Percentiles rank a stretch among this genome's conserved stretches.
Conservation (phyloP, 2,113 vertebrate genomes). For the Eurypyga helias region DNA sequence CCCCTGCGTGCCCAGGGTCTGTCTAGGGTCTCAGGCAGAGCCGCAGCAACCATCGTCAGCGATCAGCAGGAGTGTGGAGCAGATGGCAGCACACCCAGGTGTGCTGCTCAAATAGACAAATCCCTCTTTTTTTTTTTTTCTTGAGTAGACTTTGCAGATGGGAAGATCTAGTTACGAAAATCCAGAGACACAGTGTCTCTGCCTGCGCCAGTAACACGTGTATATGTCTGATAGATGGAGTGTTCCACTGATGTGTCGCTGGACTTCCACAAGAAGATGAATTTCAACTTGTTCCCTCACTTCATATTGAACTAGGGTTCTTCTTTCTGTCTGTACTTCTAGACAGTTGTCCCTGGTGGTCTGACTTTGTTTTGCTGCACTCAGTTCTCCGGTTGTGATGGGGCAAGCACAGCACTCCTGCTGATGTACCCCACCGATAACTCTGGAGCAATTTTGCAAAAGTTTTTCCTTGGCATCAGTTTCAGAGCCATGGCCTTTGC, state of each 20-base stretch:
- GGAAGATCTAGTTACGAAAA: not conserved
- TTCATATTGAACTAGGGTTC: not conserved
- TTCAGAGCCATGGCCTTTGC: not conserved
- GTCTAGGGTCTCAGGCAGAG: no score
- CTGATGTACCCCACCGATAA: rapidly evolving
- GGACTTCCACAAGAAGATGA: not conserved
- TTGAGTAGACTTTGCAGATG: not conserved
- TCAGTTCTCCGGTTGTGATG: not conserved
- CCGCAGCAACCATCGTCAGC: not conserved
- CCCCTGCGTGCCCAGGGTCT: rapidly evolving
- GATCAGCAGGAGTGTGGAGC: not conserved
- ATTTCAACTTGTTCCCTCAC: not conserved
- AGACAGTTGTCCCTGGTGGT: rapidly evolving
- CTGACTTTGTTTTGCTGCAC: not conserved
- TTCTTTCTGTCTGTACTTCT: not conserved
- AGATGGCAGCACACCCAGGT: not conserved
- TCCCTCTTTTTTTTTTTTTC: not conserved
- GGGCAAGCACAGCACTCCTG: rapidly evolving
- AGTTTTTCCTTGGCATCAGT: not conserved
- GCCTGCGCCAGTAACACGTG: rapidly evolving
- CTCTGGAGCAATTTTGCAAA: not conserved
- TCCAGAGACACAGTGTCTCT: not conserved
- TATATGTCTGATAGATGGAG: not conserved
- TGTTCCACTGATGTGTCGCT: not conserved
- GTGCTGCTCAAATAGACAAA: not conserved